These are phyloP conservation scores for Megalonaias nervosa DNA, from an alignment of 1,140 invertebrate species.

Conservation along the genomic window DNA sequence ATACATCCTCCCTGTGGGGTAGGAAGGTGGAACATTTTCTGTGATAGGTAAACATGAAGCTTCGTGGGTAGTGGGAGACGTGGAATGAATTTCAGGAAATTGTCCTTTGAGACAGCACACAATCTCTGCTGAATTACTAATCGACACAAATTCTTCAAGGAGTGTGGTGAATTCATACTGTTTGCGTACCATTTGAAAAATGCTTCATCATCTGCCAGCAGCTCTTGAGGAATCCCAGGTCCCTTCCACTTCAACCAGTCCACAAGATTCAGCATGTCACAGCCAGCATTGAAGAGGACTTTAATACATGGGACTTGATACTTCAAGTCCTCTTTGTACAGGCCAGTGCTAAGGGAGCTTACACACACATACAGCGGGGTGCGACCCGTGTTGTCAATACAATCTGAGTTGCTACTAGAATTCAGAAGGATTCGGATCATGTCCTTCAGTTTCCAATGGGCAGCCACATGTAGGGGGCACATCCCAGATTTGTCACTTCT, in stretches of 20 bases:
- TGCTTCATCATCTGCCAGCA: slow-evolving; percentile 60
- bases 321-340: slow-evolving; percentile 69
- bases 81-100: slow-evolving; percentile 44
- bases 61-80: slow-evolving; percentile 54
- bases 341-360: slow-evolving; percentile 65
- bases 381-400: slow-evolving; percentile 62
- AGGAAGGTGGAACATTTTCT: slow-evolving; percentile 58
- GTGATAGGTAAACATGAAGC: slow-evolving; percentile 51
- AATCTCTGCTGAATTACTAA: slow-evolving; percentile 66
- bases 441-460: slow-evolving; percentile 69
- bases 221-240: slow-evolving; percentile 65
- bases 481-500: slow-evolving; percentile 66
- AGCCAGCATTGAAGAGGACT: slow-evolving; percentile 62
- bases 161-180: slow-evolving; percentile 61
- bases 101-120: slow-evolving; percentile 40
- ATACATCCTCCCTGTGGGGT: slow-evolving; percentile 17
- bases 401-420: slow-evolving; percentile 61
- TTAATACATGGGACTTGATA: slow-evolving; percentile 67
- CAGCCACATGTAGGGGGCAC: slow-evolving; percentile 67
- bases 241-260: slow-evolving; percentile 70
- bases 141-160: slow-evolving; percentile 66
- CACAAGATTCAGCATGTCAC: slow-evolving; percentile 69
- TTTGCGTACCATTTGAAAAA: slow-evolving; percentile 67
- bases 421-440: slow-evolving; percentile 63
- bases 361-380: slow-evolving; percentile 71